These are phyloP conservation scores for Harpagoxenus sublaevis DNA, from an alignment of 2,888 invertebrate genomes.

Conservation along the genomic window DNA sequence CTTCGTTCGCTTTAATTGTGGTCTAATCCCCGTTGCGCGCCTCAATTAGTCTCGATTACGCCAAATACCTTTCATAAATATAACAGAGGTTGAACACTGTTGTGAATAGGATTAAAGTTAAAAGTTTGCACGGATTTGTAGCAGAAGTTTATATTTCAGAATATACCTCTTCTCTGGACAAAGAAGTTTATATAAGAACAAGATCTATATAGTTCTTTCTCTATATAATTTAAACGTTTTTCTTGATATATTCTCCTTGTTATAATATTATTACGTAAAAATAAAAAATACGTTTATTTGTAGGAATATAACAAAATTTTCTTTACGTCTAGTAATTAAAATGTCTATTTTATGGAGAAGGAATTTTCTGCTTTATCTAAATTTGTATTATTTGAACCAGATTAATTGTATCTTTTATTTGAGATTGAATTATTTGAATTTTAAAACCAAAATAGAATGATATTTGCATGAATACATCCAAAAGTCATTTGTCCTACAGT, in stretches of 20 bases:
- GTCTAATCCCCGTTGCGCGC: conserved; percentile 34
- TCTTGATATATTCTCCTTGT: neutral
- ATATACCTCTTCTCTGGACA: neutral
- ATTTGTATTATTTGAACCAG: neutral
- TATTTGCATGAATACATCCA: neutral
- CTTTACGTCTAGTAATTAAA: neutral
- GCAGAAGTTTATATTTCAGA: neutral
- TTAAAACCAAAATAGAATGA: neutral
- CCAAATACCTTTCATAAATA: conserved; percentile 41
- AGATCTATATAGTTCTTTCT: neutral
- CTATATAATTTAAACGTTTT: neutral
- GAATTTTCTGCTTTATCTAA: neutral
- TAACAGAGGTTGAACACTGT: neutral
- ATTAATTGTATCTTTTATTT: neutral
- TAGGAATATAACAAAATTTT: neutral
- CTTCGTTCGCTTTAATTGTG: conserved; percentile 15
- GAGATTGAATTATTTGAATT: neutral
- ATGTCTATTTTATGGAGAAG: neutral
- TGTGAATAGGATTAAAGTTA: conserved; percentile 7
- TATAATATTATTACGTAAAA: neutral
- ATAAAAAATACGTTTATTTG: neutral
- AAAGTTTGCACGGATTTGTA: neutral
- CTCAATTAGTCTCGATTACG: conserved; percentile 55
- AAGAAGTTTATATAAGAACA: neutral
- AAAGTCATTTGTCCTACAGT: conserved; percentile 1